A percentile compares a stretch with the other conserved stretches of the same genome.
Evolutionary conservation across 1,140 invertebrate species (phyloP).

Genomic region (Drosophila sulfurigaster): DNA sequence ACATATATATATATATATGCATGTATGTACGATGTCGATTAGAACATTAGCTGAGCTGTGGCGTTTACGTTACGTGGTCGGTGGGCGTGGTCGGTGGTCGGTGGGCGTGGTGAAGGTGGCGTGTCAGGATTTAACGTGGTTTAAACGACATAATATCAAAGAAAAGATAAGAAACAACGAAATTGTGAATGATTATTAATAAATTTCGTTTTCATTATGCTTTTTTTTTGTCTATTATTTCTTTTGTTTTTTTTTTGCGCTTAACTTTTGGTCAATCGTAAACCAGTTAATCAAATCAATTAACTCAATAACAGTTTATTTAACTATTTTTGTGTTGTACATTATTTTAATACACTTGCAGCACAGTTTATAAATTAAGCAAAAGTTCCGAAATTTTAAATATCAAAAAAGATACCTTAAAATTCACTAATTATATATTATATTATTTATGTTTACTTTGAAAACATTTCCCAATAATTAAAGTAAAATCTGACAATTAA

Average conservation of each 20-base stretch:
- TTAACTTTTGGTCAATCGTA: constrained; percentile 2
- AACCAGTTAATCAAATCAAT: not conserved
- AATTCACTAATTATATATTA: no score
- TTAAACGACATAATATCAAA: constrained; percentile 52
- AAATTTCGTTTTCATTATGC: constrained; percentile 18
- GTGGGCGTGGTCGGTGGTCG: constrained; percentile 34
- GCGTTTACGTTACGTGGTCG: constrained; percentile 36
- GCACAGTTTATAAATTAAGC: not conserved
- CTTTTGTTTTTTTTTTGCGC: constrained; percentile 12
- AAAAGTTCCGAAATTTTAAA: no score
- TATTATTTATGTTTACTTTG: no score
- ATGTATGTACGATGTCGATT: not conserved
- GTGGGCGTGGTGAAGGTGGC: constrained; percentile 43
- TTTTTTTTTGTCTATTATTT: constrained; percentile 12
- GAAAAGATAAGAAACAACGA: constrained; percentile 52
- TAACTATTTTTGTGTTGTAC: not conserved
- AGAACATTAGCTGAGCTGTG: constrained; percentile 45
- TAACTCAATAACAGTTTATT: not conserved
- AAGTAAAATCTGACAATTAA: no score
- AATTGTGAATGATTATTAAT: constrained; percentile 50
- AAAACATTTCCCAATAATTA: no score
- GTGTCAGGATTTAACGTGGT: constrained; percentile 45
- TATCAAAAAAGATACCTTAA: no score
- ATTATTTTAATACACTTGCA: not conserved
- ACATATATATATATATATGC: not conserved